Evolutionary conservation across 2,888 invertebrate species (phyloP), one percentile per base, ranked within the genome.

Genomic region (Poecilobothrus nobilitatus): DNA sequence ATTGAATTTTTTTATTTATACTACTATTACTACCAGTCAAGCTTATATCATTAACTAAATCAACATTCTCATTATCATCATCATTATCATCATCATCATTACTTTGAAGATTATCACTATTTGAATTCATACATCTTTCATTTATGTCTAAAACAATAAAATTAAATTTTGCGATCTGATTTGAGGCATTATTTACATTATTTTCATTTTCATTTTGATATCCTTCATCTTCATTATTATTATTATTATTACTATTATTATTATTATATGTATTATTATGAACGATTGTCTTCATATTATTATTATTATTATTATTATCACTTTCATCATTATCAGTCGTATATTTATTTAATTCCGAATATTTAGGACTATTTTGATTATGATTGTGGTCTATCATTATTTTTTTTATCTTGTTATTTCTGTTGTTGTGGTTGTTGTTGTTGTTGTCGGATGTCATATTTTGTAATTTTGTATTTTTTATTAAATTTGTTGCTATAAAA

Each of bases 71-170:
- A 44, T 63, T 62, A 22, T 37, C 8, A 18, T 65, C 7, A n/a
- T 66, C 37, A 65, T 63, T 22, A 21, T 53, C 22, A 66, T 66
- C 34, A 64, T 66, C 67, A 20, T 34, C 62, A 66, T n/a, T 70
- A 63, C 27, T 63, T 63, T 20, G 37, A 27, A 27, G 27, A 61
- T 37, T 53, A 44, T 69, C 68, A 53, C 65, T 65, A 68, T 68
- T 65, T 8, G 20, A 5, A 27, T 27, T 27, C 27, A 5, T 69
- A 63, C 75, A 76, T 63, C 63, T 63, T 34, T 65, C n/a, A 65
- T 33, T 65, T 69, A 82, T 77, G 73, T 82, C 81, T 66, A 82
- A 74, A 8, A 82, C 80, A 66, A 82, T 75, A 70, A 82, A 82
- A 76, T 82, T 82, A 72, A 78, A 82, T 75, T 79, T 79, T 63